These are phyloP conservation scores for Nephrotoma flavescens DNA, from an alignment of 2,888 invertebrate genomes.

Conservation along the genomic window DNA sequence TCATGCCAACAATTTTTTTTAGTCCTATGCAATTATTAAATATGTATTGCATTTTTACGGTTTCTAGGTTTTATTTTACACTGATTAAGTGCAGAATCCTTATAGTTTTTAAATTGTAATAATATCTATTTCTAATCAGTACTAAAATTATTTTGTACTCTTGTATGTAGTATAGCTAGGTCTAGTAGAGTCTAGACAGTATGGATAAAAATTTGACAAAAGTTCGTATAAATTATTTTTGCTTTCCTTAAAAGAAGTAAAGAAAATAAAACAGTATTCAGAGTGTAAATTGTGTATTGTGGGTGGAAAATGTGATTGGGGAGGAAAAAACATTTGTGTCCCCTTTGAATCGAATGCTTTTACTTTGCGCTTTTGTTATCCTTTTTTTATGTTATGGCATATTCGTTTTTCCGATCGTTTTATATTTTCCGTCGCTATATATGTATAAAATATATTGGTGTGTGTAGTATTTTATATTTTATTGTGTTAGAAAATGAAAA, in stretches of 20 bases:
- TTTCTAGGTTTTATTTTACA: too few species aligned
- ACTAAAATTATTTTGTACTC: neutral
- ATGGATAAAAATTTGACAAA: neutral
- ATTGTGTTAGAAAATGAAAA: neutral
- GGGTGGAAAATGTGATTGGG: neutral
- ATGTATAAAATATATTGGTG: neutral
- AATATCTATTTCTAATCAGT: neutral
- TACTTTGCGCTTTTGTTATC: neutral
- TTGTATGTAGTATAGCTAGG: neutral
- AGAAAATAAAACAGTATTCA: neutral
- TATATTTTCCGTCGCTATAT: neutral
- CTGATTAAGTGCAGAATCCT: too few species aligned
- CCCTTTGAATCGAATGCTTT: neutral
- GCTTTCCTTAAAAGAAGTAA: neutral
- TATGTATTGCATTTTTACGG: too few species aligned
- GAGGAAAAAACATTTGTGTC: neutral
- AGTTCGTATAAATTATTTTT: neutral
- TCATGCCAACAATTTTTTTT: too few species aligned
- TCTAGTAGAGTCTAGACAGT: neutral
- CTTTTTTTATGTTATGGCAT: neutral
- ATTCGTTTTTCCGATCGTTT: neutral
- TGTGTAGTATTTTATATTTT: neutral
- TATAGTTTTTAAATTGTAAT: too few species aligned
- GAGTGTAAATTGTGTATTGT: neutral
- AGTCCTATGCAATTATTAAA: too few species aligned